Conservation (phyloP, 35 echinoderm and acorn worm species). For the Lytechinus variegatus region DNA sequence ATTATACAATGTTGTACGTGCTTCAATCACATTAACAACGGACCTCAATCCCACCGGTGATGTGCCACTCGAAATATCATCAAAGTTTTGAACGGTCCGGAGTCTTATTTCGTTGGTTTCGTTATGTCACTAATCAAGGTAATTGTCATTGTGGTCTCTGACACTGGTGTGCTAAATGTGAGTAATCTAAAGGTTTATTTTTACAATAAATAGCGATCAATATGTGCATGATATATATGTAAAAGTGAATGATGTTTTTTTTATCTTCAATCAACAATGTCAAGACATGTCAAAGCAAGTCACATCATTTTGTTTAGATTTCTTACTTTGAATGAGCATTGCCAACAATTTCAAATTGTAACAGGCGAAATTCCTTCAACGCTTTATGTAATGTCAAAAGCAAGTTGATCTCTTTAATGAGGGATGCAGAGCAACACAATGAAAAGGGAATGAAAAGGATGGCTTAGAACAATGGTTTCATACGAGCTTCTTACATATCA, state of each 20-base stretch:
- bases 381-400: neutral
- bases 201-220: neutral
- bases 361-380: neutral
- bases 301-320: neutral
- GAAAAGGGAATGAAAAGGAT: neutral
- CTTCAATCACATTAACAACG: too few species aligned
- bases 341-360: neutral
- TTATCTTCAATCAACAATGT: neutral
- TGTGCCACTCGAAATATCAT: too few species aligned
- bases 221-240: neutral
- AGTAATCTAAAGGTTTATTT: neutral
- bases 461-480: neutral
- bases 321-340: neutral
- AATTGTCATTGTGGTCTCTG: neutral
- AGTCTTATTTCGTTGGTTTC: too few species aligned
- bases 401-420: neutral
- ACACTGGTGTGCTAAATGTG: neutral
- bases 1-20: too few species aligned
- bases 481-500: neutral
- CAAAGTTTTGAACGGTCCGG: too few species aligned
- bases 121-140: neutral
- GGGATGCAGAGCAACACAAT: neutral
- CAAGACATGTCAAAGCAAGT: neutral
- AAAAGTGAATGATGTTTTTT: neutral
- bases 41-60: too few species aligned